Evolutionary conservation across 2,888 invertebrate genomes (phyloP), one percentile per base, ranked within the genome.

Genomic region (Cistogaster globosa): DNA sequence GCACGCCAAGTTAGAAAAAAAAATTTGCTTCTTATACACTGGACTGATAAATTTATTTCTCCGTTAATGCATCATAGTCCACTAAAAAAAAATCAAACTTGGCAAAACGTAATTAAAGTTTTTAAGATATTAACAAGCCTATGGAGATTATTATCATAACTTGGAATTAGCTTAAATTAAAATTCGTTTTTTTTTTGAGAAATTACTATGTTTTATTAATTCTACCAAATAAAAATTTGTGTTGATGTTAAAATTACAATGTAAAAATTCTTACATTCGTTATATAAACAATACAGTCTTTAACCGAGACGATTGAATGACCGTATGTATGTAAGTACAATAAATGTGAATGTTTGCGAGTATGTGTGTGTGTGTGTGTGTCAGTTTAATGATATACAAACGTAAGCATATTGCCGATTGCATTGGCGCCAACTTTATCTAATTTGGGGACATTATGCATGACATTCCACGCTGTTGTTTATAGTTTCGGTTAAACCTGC

Each of bases 391-490:
- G 81, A 81, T 78, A 81, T 82, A 81, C 82, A 85, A 81, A 85
- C 75, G 81, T 67, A 82, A 82, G 75, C 81, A 85, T 75, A 85
- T 82, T 85, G 85, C 53, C 81, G 85, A 85, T 82, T 85, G 82
- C 78, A 75, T 75, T 85, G 85, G 85, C 85, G 85, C 85, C 85
- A 82, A 78, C 69, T 85, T 85, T 85, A 85, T 85, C 85, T 85
- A 85, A 85, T 85, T 85, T 81, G 91, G 92, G 92, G 92, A 92
- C 92, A 91, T 91, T 92, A 92, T 92, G 92, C 92, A 92, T 92
- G 92, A 92, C 92, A 92, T 92, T 92, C 92, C 91, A 91, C 90
- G 90, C 91, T 90, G 91, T 91, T 91, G 91, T 91, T 91, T 91
- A 91, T 91, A 91, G 91, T 89, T 91, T 91, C 91, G 91, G 91